Percentiles rank a stretch among this genome's conserved stretches.
Evolutionary conservation across 2,113 vertebrate species (phyloP).

Genomic region (Oryzias curvinotus): DNA sequence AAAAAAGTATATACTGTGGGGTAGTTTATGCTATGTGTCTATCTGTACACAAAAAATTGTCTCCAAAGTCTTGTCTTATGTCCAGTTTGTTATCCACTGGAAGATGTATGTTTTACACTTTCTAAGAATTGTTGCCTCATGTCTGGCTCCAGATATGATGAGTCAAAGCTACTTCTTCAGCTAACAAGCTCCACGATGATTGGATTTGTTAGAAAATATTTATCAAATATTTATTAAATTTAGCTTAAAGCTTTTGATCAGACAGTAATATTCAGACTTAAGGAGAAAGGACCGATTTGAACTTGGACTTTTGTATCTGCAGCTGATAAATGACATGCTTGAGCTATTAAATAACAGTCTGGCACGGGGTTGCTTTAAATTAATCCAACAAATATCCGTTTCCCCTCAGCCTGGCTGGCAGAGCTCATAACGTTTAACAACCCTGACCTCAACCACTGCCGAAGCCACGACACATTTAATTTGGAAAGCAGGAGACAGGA

Average conservation of each 20-base stretch:
- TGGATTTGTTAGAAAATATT: no score
- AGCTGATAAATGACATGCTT: not conserved
- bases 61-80: conserved; percentile 24
- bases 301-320: not conserved
- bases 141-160: conserved; percentile 4
- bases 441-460: conserved; percentile 29
- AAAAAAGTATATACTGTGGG: no score
- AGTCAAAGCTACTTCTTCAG: conserved; percentile 9
- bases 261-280: no score
- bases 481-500: conserved; percentile 37
- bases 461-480: conserved; percentile 39
- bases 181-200: not conserved
- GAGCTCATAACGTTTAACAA: conserved; percentile 24
- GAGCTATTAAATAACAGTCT: conserved; percentile 3
- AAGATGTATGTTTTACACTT: conserved; percentile 8
- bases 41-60: conserved; percentile 2
- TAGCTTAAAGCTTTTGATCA: no score
- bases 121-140: conserved; percentile 15
- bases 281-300: no score
- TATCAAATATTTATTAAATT: no score
- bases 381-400: conserved; percentile 1
- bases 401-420: conserved; percentile 16
- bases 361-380: conserved; percentile 7
- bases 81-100: conserved; percentile 1
- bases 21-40: no score